Conservation (phyloP, 2,797 vertebrate genomes). For the Hybognathus amarus region DNA sequence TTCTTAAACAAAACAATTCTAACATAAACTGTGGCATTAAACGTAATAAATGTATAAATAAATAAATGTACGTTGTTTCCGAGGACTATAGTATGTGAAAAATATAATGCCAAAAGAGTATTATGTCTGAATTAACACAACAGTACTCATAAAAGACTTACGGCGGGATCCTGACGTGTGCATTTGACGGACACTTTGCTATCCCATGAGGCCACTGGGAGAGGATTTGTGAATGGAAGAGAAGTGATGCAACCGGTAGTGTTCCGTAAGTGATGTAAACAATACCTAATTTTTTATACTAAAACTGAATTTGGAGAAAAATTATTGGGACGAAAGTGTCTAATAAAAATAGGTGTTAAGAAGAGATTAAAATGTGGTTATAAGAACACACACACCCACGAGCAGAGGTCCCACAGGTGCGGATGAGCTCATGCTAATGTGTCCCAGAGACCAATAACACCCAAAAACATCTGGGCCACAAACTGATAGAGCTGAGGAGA, state of each 20-base stretch:
- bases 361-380: background rate
- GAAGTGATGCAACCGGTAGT: too few species aligned
- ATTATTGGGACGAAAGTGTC: background rate
- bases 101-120: background rate
- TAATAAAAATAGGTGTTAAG: background rate
- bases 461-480: slow-evolving; percentile 54
- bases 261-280: too few species aligned
- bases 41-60: background rate
- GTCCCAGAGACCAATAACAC: slow-evolving; percentile 3
- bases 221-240: too few species aligned
- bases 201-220: too few species aligned
- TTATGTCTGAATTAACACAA: background rate
- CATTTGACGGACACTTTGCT: too few species aligned
- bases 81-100: background rate
- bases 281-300: background rate
- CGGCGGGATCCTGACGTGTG: too few species aligned
- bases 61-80: too few species aligned
- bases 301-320: background rate
- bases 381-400: background rate
- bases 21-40: background rate
- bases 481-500: background rate
- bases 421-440: slow-evolving; percentile 32
- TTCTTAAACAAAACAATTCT: background rate
- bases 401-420: slow-evolving; percentile 36
- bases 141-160: background rate